Evolutionary conservation across 2,888 invertebrate genomes (phyloP), one percentile per base, ranked within the genome.

Genomic region (Temnothorax ravouxi): DNA sequence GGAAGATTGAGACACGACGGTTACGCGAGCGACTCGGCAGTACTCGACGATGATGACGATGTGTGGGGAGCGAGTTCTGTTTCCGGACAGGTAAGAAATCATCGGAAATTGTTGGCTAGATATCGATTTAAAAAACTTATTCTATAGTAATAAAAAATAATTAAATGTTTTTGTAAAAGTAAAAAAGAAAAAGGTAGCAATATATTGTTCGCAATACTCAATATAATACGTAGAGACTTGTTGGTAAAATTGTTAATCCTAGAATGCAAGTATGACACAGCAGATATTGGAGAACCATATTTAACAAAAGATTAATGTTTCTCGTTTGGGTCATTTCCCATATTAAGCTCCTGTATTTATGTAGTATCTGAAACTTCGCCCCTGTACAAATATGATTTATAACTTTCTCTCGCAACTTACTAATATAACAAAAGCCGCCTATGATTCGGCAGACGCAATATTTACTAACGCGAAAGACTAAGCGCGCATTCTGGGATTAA

Each of bases 1-100:
- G 94, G 93, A 83, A 92, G 95, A 84, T 88, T 93, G 86, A 92
- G 97, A 87, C 96, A 97, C 93, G 97, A 97, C 92, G 97, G 97
- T 62, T 97, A 97, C 94, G 97, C 97, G 62, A 97, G 97, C 93
- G 97, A 97, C 93, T 97, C 97, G 41, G 97, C 97, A 62, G 97
- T 97, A 9, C 97, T 97, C 91, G 97, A 97, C 69, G 97, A 97
- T 92, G 97, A 97, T 91, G 97, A 97, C 86, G 97, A 97, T 67
- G 85, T 88, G 0, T 94, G 94, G 94, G 87, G 88, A 9, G 85
- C 88, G 0, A 93, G 91, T 86, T 89, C 94, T 13, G 64, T 93
- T 83, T 87, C 92, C 18, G 93, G 92, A 47, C 94, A 94, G 91
- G 94, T 94, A 77, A 85, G 75, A 34, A 52, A 47, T 72, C 8